Evolutionary conservation across 1,140 invertebrate species (phyloP), one percentile per base, ranked within the genome.

Genomic region (Aethina tumida): DNA sequence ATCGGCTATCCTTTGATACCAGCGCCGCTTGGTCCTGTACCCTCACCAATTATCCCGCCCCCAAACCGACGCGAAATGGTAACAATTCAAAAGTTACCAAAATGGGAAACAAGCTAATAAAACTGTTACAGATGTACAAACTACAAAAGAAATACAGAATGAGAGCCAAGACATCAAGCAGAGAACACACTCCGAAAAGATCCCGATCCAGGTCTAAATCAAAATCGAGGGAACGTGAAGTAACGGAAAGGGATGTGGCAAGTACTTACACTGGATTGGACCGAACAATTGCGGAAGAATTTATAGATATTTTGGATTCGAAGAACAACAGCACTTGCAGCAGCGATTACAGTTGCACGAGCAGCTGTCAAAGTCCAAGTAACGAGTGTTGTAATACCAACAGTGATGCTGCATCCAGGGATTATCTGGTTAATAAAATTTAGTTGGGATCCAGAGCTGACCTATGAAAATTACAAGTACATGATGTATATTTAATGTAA

Each of bases 221-320:
- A 19, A 51, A 42, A 27, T 42, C 47, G 8, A 43, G 47, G 40
- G 48, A 56, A 17, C 41, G 45, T 25, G 39, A 45, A 19, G 33
- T 64, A n/a, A 61, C 62, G 2, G 66, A 69, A 22, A 65, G 65
- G 26, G 70, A 73, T 29, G 66, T 77, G n/a, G 68, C 65, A 28
- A 59, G 64, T 30, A 75, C 74, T 0, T 76, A 77, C 58, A 75
- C 73, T 4, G 74, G 74, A 0, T 53, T 76, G 19, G 74, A 77
- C 53, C 65, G 73, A 32, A 64, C 66, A n/a, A 69, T 75, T 39
- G 75, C 75, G 4, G 75, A 76, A 51, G 70, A 75, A 55, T 77
- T 76, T 59, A 77, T 77, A 35, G 66, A 68, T 19, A 70, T 69
- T 16, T 70, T 67, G 51, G 68, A 73, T 56, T 63, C 65, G 46